Evolutionary conservation across 2,888 invertebrate species (phyloP).

Genomic region (Hypomecis punctinalis): DNA sequence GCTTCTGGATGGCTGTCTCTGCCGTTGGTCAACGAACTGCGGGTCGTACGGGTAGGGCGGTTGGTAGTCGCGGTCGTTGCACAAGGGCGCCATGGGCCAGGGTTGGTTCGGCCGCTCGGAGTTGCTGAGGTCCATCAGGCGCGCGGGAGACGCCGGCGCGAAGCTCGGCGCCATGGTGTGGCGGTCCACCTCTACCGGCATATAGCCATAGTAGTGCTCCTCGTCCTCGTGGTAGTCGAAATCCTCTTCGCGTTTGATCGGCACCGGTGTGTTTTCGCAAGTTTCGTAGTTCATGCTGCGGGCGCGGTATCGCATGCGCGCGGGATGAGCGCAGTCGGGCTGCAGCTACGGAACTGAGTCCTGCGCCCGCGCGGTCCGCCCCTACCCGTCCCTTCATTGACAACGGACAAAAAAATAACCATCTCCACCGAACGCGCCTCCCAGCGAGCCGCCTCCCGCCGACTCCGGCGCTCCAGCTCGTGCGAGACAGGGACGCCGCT

Average conservation of each 20-base stretch:
- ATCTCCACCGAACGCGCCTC: constrained; percentile 69
- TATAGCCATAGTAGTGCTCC: constrained; percentile 72
- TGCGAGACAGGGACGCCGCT: constrained; percentile 64
- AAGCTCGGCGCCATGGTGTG: constrained; percentile 63
- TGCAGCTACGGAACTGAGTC: constrained; percentile 65
- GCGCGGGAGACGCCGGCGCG: constrained; percentile 72
- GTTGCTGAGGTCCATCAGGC: constrained; percentile 79
- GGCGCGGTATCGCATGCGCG: constrained; percentile 57
- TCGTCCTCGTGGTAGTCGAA: constrained; percentile 73
- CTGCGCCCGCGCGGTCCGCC: constrained; percentile 70
- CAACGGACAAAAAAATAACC: constrained; percentile 82
- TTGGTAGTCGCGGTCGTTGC: constrained; percentile 68
- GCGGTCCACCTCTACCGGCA: constrained; percentile 68
- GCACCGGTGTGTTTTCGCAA: constrained; percentile 66
- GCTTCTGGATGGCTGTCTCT: constrained; percentile 61
- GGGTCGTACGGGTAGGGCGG: constrained; percentile 63
- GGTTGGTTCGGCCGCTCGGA: constrained; percentile 65
- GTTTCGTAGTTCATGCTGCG: constrained; percentile 75
- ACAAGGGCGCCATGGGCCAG: constrained; percentile 66
- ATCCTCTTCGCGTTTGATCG: constrained; percentile 75
- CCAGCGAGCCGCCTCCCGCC: constrained; percentile 71
- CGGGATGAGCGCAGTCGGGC: constrained; percentile 63
- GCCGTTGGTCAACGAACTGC: constrained; percentile 67
- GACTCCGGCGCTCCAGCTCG: constrained; percentile 43
- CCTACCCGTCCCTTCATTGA: constrained; percentile 82